Evolutionary conservation across 2,797 vertebrate species (phyloP).

Genomic region (Otus scops): DNA sequence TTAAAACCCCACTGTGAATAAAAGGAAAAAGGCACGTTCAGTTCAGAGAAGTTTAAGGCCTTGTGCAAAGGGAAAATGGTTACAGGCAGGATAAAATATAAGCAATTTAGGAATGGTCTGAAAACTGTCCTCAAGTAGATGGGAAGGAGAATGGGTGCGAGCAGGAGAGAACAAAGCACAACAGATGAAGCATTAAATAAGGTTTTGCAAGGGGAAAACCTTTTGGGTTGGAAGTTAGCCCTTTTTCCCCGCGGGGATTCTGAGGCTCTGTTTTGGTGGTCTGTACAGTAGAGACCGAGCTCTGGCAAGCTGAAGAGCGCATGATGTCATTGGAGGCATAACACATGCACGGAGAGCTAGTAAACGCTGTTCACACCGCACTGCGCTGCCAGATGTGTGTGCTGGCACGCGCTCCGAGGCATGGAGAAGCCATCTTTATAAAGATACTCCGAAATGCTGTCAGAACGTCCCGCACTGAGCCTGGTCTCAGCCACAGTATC

Average conservation of each 20-base stretch:
- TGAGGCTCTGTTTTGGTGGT: slow-evolving; percentile 76
- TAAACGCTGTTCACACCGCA: slow-evolving; percentile 53
- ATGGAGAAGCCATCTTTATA: slow-evolving; percentile 67
- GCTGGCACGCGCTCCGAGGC: neutral
- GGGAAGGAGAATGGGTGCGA: neutral
- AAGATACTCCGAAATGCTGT: slow-evolving; percentile 56
- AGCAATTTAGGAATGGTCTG: neutral
- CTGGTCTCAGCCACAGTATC: slow-evolving; percentile 35
- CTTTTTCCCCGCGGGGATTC: slow-evolving; percentile 47
- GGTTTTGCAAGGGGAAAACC: slow-evolving; percentile 47
- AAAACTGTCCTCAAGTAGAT: neutral
- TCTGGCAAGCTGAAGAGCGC: slow-evolving; percentile 59
- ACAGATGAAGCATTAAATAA: slow-evolving; percentile 49
- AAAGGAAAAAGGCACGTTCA: neutral
- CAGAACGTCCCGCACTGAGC: slow-evolving; percentile 62
- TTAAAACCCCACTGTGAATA: neutral
- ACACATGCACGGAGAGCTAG: slow-evolving; percentile 61
- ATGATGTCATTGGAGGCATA: slow-evolving; percentile 76
- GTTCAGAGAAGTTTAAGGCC: neutral
- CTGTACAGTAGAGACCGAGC: slow-evolving; percentile 53
- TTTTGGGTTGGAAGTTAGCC: slow-evolving; percentile 57
- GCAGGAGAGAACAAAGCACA: slow-evolving; percentile 16
- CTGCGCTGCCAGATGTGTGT: slow-evolving; percentile 57
- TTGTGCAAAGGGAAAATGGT: neutral
- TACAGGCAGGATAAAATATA: neutral